Evolutionary conservation across 2,113 vertebrate genomes (phyloP).

Genomic region (Cariama cristata): DNA sequence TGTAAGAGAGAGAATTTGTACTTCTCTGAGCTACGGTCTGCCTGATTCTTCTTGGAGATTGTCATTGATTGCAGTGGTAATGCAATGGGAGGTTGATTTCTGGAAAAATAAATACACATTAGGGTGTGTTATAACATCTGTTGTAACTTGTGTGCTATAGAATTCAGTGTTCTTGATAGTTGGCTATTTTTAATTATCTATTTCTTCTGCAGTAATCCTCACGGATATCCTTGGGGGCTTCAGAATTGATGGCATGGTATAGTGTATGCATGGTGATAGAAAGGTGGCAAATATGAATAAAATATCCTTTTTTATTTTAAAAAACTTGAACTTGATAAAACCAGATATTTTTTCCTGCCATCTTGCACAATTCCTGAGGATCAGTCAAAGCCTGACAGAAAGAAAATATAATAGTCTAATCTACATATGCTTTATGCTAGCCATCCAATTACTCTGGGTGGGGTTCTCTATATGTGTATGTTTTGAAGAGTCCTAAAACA

Average conservation of each 20-base stretch:
- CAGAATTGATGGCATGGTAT: background rate
- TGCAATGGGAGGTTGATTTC: background rate
- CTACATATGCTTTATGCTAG: background rate
- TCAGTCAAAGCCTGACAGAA: background rate
- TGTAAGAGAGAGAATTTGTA: background rate
- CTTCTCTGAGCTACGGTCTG: background rate
- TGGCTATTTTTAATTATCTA: background rate
- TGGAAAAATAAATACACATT: background rate
- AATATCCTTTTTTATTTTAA: background rate
- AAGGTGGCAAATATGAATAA: background rate
- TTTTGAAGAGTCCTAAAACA: conserved; percentile 40
- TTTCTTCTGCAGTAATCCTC: background rate
- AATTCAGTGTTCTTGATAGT: background rate
- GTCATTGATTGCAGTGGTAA: background rate
- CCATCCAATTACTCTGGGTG: background rate
- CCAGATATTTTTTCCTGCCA: background rate
- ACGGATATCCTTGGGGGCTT: background rate
- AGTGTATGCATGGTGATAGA: background rate
- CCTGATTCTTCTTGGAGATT: background rate
- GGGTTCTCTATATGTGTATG: background rate
- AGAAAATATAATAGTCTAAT: background rate
- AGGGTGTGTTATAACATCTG: background rate
- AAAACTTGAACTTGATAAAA: background rate
- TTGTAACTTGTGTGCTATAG: background rate
- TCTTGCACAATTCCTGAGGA: background rate